Percentiles rank a stretch among this genome's conserved stretches.
phyloP scores from a whole-genome alignment of 2,888 invertebrate genomes.

The Anthoptus insignis region DNA sequence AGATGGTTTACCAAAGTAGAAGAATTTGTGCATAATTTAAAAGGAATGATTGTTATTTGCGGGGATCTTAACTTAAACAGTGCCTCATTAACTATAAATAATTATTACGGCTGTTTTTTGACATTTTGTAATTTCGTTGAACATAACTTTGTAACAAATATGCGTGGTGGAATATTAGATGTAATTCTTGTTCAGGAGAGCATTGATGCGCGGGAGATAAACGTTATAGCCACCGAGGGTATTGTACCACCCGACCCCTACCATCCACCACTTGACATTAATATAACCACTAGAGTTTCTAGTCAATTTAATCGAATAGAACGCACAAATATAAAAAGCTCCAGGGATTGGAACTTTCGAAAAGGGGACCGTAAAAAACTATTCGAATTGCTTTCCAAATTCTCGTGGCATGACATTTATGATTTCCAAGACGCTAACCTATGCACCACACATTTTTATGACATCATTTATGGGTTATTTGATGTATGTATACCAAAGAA shows the following conservation, averaged over 20 bases:
- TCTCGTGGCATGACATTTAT: neutral
- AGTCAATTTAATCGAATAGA: neutral
- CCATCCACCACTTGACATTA: neutral
- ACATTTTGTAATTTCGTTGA: neutral
- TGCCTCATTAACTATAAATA: neutral
- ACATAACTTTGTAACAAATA: neutral
- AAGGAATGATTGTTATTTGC: neutral
- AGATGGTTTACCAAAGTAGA: neutral
- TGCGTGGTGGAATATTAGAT: neutral
- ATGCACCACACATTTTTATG: neutral
- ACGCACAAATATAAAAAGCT: neutral
- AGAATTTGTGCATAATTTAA: neutral
- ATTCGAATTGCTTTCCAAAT: neutral
- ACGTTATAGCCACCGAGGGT: neutral
- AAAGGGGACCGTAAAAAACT: neutral
- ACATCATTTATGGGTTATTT: slow-evolving; percentile 9
- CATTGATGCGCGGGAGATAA: neutral
- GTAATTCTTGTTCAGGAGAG: neutral
- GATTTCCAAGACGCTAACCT: neutral
- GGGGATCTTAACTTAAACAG: neutral
- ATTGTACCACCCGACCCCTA: neutral
- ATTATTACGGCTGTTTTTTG: neutral
- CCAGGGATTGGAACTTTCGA: neutral
- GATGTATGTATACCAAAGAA: slow-evolving; percentile 16
- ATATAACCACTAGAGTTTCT: neutral